Conservation (phyloP, 2,113 vertebrate genomes). For the Egretta garzetta region DNA sequence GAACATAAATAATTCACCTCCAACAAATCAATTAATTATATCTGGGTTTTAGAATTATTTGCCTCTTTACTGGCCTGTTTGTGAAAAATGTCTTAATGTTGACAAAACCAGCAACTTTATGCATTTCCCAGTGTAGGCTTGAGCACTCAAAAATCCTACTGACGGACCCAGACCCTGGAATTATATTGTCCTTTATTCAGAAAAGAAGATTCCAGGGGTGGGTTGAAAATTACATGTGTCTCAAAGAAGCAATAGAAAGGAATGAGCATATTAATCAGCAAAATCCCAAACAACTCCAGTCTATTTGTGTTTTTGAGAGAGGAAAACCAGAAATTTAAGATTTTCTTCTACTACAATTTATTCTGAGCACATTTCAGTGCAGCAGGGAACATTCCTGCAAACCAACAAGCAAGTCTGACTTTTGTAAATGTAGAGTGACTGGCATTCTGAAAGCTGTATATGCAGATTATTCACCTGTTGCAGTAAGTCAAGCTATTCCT, state of each 20-base stretch:
- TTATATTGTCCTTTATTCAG: neutral
- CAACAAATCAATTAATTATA: neutral
- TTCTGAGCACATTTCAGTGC: conserved; percentile 63
- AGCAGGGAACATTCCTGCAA: conserved; percentile 8
- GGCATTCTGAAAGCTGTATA: neutral
- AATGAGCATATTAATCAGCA: neutral
- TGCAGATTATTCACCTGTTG: neutral
- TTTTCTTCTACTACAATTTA: neutral
- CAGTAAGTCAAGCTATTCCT: neutral
- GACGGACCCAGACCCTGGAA: neutral
- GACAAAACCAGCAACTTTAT: neutral
- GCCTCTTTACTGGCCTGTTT: neutral
- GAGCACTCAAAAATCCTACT: neutral
- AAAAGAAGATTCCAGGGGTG: neutral
- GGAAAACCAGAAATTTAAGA: neutral
- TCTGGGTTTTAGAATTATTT: neutral
- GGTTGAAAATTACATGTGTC: neutral
- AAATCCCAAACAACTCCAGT: neutral
- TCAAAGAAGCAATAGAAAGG: neutral
- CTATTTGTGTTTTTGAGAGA: neutral
- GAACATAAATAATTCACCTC: neutral
- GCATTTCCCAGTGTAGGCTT: neutral
- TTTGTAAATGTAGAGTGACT: conserved; percentile 13
- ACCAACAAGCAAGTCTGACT: neutral
- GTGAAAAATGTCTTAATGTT: neutral